A percentile compares a stretch with the other conserved stretches of the same genome.
phyloP scores from a whole-genome alignment of 2,113 vertebrate species.

The Podarcis cretensis region DNA sequence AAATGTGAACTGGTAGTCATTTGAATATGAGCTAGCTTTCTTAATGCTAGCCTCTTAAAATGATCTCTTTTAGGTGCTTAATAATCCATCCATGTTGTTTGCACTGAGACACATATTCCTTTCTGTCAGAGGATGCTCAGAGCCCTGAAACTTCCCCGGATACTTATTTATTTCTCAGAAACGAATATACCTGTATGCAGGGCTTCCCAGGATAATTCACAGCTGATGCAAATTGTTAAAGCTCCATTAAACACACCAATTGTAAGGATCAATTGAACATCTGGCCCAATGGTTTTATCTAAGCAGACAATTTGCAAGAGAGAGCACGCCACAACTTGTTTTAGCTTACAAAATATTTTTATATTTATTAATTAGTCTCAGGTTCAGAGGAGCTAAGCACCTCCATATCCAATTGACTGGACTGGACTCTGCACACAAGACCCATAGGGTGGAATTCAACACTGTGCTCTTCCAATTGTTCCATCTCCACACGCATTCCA shows the following conservation, averaged over 20 bases:
- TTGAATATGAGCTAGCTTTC: conserved; percentile 55
- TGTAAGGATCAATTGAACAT: conserved; percentile 16
- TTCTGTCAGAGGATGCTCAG: conserved; percentile 19
- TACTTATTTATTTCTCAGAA: conserved; percentile 7
- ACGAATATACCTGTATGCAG: conserved; percentile 24
- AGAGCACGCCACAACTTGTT: conserved; percentile 9
- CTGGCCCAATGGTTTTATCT: neutral
- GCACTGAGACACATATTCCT: conserved; percentile 45
- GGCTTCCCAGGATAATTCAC: neutral
- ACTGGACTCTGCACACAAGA: conserved; percentile 27
- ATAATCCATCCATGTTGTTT: conserved; percentile 47
- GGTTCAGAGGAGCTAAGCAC: neutral
- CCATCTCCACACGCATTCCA: no score
- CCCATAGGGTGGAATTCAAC: neutral
- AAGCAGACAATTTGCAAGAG: neutral
- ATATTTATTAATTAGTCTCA: conserved; percentile 15
- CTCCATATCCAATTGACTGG: neutral
- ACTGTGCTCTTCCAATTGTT: neutral
- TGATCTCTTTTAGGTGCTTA: conserved; percentile 38
- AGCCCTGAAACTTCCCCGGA: conserved; percentile 13
- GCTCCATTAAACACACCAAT: neutral
- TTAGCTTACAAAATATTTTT: conserved; percentile 7
- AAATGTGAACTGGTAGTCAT: conserved; percentile 51
- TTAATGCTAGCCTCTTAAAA: conserved; percentile 27
- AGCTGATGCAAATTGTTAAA: conserved; percentile 8